Base-by-base conservation (phyloP, 2,797 vertebrate species). In the Neoniphon sammara region DNA sequence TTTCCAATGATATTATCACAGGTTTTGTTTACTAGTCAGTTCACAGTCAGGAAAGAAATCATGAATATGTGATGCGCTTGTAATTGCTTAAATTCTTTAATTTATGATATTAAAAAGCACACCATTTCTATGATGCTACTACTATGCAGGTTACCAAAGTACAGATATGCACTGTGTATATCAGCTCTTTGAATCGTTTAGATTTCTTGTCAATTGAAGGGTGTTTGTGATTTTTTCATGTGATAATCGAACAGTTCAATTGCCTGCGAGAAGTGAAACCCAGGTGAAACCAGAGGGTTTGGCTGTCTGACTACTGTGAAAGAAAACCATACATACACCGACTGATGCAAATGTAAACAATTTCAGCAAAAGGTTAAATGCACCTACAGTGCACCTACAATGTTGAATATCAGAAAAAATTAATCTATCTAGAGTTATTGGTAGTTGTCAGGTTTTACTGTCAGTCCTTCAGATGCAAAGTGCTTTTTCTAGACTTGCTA, bases 101-200 rank as follows among this genome's bases (percentile, higher is more conserved):
- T 67, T 47, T 58, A 60, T 39, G 36, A 84, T 68, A 54, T 66
- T 69, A 79, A 60, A 85, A 86, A 75, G 69, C 71, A 82, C 78
- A 75, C 21, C 21, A 55, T 21, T 55, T 20, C 36, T 49, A 42
- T 15, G 67, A 80, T 85, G 86, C 86, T 81, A 86, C 81, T 59
- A 78, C 74, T 75, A 62, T 71, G 85, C 62, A 76, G 49, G 67
- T 21, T 61, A 25, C 15, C 18, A 21, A 61, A 14, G 42, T 25
- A 25, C 14, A 46, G 8, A 44, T 23, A 61, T 61, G 21, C 42
- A 46, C 17, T 17, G 44, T 57, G 55, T 31, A n/a, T 31, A n/a
- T 31, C 30, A 27, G 3, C 8, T 30, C 23, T 46, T 46, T 46
- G 44, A 55, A 31, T 17, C 0, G 5, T 57, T 18, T 34, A 34